Percentiles rank a stretch among this genome's conserved stretches.
These are phyloP conservation scores for Corythaeola cristata DNA, from an alignment of 2,113 vertebrate genomes.

Conservation along the genomic window DNA sequence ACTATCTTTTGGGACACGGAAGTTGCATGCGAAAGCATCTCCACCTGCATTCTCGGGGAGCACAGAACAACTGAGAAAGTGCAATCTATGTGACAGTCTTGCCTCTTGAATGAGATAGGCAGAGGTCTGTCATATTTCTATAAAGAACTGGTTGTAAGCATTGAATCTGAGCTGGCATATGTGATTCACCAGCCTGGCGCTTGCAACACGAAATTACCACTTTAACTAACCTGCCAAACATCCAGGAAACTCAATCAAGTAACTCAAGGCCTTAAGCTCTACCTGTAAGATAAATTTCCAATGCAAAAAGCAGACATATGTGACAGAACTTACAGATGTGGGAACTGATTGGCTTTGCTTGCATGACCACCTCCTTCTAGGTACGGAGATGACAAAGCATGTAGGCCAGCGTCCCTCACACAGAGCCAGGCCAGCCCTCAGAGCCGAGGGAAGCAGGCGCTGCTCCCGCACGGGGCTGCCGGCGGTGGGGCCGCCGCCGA, in stretches of 20 bases:
- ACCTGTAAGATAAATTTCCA: no score
- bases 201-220: not conserved
- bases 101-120: not conserved
- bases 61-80: not conserved
- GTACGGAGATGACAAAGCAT: rapidly evolving
- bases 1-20: not conserved
- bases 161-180: rapidly evolving
- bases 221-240: not conserved
- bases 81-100: no score
- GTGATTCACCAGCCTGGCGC: not conserved
- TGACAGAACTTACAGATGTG: not conserved
- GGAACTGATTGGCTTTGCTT: rapidly evolving
- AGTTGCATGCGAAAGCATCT: not conserved
- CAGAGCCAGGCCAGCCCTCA: rapidly evolving
- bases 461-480: no score
- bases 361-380: not conserved
- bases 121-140: rapidly evolving
- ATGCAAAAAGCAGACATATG: rapidly evolving
- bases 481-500: not conserved
- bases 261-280: not conserved
- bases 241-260: not conserved
- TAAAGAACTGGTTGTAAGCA: not conserved
- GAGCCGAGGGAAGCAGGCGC: not conserved
- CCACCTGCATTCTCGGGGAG: rapidly evolving
- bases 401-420: rapidly evolving